phyloP scores from a whole-genome alignment of 2,113 vertebrate genomes.

The Sterrhoptilus dennistouni region DNA sequence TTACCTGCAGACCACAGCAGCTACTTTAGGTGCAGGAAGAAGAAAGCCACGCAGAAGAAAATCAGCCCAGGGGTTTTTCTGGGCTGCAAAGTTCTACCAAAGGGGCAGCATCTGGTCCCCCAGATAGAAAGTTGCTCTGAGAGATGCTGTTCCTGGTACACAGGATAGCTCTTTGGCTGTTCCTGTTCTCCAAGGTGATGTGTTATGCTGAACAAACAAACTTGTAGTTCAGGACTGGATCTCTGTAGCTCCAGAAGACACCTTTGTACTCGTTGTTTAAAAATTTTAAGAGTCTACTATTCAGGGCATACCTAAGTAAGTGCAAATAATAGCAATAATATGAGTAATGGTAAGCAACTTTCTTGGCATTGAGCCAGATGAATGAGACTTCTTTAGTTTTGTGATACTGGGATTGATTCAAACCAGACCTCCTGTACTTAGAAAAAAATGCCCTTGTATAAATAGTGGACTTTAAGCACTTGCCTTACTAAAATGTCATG shows the following conservation, averaged over 20 bases:
- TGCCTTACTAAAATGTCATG: background rate
- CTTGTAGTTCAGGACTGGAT: background rate
- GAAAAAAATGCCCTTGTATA: background rate
- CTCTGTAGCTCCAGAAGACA: background rate
- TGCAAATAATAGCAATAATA: background rate
- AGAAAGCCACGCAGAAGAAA: background rate
- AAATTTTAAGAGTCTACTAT: background rate
- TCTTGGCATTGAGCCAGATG: background rate
- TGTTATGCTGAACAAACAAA: background rate
- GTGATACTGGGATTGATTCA: background rate
- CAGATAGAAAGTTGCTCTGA: background rate
- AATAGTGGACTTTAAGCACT: background rate
- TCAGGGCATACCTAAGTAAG: background rate
- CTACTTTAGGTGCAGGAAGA: background rate
- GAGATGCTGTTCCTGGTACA: rapidly evolving
- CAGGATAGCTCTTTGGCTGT: rapidly evolving
- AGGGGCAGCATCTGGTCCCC: background rate
- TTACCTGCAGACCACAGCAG: background rate
- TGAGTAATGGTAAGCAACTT: background rate
- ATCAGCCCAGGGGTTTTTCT: background rate
- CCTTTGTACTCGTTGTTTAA: rapidly evolving
- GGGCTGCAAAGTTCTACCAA: background rate
- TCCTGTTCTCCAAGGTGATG: background rate
- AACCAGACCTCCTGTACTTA: background rate
- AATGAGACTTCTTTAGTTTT: background rate